Percentiles rank a stretch among this genome's conserved stretches.
These are phyloP conservation scores for Channallabes apus DNA, from an alignment of 2,797 vertebrate species.

Conservation along the genomic window DNA sequence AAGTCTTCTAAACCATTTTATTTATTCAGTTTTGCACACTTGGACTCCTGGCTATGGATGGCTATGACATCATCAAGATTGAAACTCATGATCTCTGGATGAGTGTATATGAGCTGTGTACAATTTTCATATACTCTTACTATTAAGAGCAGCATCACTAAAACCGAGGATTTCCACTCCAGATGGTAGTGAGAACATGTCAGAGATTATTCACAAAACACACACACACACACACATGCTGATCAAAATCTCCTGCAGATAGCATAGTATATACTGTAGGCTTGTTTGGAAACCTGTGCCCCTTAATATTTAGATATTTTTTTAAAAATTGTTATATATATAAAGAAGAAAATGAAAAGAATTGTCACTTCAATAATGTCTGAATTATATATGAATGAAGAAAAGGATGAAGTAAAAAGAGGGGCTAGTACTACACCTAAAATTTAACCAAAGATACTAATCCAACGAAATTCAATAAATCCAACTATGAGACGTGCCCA, in stretches of 20 bases:
- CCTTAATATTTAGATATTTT: not conserved
- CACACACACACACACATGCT: slow-evolving; percentile 9
- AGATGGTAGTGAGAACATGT: slow-evolving; percentile 40
- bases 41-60: too few species aligned
- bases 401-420: not conserved
- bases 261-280: not conserved
- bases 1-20: not conserved
- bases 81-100: not conserved
- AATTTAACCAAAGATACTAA: not conserved
- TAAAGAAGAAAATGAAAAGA: too few species aligned
- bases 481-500: not conserved
- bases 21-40: not conserved
- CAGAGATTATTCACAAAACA: slow-evolving; percentile 40
- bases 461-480: not conserved
- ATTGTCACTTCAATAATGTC: too few species aligned
- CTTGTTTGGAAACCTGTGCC: not conserved
- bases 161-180: slow-evolving; percentile 29
- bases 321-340: not conserved
- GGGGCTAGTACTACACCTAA: not conserved
- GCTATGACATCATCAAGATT: not conserved
- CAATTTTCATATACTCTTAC: not conserved
- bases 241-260: slow-evolving; percentile 25
- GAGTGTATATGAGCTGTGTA: not conserved
- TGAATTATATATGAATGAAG: not conserved
- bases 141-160: not conserved